A percentile compares a stretch with the other conserved stretches of the same genome.
Evolutionary conservation across 2,888 invertebrate genomes (phyloP).

Genomic region (Onthophagus sagittarius): DNA sequence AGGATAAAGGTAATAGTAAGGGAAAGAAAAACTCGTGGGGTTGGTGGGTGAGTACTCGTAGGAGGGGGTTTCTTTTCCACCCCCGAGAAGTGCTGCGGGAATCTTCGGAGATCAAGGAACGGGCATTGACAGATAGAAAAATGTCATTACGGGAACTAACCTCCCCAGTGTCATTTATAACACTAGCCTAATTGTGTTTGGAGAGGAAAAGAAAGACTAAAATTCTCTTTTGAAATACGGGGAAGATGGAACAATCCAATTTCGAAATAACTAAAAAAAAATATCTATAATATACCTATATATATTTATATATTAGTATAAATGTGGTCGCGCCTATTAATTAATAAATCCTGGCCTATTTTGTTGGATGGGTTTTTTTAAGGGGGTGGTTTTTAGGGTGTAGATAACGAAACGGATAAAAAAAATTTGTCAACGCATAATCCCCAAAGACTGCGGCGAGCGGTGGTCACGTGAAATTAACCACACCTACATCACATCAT

Average conservation of each 20-base stretch:
- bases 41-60: too few species aligned
- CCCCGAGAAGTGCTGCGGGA: not conserved
- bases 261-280: too few species aligned
- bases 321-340: not conserved
- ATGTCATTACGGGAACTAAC: not conserved
- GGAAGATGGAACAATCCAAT: too few species aligned
- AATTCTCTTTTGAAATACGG: not conserved
- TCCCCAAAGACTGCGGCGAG: not conserved
- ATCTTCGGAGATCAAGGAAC: not conserved
- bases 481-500: not conserved
- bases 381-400: not conserved
- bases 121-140: not conserved
- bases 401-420: not conserved
- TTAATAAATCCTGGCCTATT: not conserved
- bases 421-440: not conserved
- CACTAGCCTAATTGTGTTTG: not conserved
- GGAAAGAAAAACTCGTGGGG: too few species aligned
- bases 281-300: too few species aligned
- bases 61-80: too few species aligned
- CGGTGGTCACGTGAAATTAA: not conserved
- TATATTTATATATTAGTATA: too few species aligned
- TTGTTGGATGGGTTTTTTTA: not conserved
- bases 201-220: not conserved
- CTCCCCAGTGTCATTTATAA: not conserved
- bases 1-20: too few species aligned